Conservation (phyloP, 2,797 vertebrate species). For the Cyprinella venusta region DNA sequence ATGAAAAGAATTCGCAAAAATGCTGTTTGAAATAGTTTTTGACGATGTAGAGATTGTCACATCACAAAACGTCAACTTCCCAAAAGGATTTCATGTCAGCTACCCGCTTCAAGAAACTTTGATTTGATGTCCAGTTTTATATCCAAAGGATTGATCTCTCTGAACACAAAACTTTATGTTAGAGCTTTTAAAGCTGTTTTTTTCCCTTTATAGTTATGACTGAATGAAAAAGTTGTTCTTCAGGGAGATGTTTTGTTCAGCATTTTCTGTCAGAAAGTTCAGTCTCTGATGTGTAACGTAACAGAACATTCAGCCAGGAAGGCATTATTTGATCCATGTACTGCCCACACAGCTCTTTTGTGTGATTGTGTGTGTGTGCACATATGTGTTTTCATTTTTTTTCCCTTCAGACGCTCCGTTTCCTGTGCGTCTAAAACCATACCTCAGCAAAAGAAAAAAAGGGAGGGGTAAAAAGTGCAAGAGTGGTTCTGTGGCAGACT, state of each 20-base stretch:
- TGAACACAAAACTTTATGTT: neutral
- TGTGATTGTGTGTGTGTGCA: neutral
- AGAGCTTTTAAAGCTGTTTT: neutral
- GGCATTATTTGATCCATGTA: constrained; percentile 74
- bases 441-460: constrained; percentile 57
- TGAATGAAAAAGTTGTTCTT: constrained; percentile 17
- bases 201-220: neutral
- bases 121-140: neutral
- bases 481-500: constrained; percentile 78
- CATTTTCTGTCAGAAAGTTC: constrained; percentile 26
- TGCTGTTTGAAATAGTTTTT: neutral
- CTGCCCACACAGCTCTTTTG: constrained; percentile 75
- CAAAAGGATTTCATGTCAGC: neutral
- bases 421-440: constrained; percentile 56
- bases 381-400: constrained; percentile 59
- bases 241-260: constrained; percentile 14
- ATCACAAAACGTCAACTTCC: neutral
- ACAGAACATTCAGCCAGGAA: constrained; percentile 70
- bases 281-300: constrained; percentile 53
- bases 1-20: neutral
- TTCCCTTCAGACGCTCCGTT: constrained; percentile 48
- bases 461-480: constrained; percentile 46
- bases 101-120: neutral
- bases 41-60: neutral
- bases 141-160: neutral